Base-by-base conservation (phyloP, 2,888 invertebrate genomes). In the Drosophila pseudotalamancana region DNA sequence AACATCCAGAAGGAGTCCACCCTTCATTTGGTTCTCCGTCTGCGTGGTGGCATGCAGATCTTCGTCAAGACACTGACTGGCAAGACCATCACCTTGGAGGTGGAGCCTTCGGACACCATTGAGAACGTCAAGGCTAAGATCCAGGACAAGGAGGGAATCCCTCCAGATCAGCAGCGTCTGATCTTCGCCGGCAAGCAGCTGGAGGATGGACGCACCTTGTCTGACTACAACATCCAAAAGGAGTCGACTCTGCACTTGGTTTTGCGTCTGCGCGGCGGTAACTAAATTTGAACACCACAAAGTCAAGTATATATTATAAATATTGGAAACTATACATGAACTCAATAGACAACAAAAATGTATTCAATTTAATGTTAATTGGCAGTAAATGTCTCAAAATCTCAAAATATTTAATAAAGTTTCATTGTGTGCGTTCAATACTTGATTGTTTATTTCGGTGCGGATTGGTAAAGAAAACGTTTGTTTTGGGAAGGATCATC, bases 71-170 rank as follows among this genome's bases (percentile, higher is more conserved):
- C 68, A 4, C 53, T 69, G 70, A 69, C 69, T 49, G 69, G 69
- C 45, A 69, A 69, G 70, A 69, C 69, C 40, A 69, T 69, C 53
- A 69, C 69, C 49, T 50, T 69, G 56, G 69, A 69, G 53, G 69
- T 69, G 8, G 69, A 69, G 16, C 69, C 69, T 0, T 70, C 69
- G 0, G 69, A 70, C 9, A 70, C 69, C 37, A 70, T 70, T 54
- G 69, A 70, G 54, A 70, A 70, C 6, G 69, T 70, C 6, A 70
- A 70, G 64, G 69, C 69, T 8, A 70, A 70, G 64, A 70, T 70
- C 46, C 69, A 70, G 21, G 69, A 70, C 46, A 70, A 70, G 69
- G 69, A 70, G 59, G 70, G 69, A 0, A 70, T 65, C 43, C 64
- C 64, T 6, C 62, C 62, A 62, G 62, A 62, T 32, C 62, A 62